Base-by-base conservation (phyloP, 2,888 invertebrate species). In the Amiota minor region DNA sequence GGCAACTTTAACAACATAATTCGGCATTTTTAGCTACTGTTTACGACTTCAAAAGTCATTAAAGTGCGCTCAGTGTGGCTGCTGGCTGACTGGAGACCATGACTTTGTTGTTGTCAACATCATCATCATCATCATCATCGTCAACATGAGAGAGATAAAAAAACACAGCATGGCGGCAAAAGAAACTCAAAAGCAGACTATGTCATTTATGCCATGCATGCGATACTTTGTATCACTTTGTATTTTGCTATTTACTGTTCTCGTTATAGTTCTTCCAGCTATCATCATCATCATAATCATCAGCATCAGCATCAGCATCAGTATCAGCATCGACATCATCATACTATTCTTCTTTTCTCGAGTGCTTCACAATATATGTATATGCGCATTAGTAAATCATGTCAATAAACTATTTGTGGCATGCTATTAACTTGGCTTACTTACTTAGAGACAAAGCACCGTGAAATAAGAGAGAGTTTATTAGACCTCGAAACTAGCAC, bases 351-450 rank as follows among this genome's bases (percentile, higher is more conserved):
- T 35, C 35, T 35, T 35, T 35, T 35, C 35, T 35, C 6, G 35
- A 35, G 35, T 35, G 6, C 35, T 35, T 35, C 35, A 35, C 35
- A 35, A 35, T 35, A 35, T 35, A 35, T 35, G 62, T 35, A 35
- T 35, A 35, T 35, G 62, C 16, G 20, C 11, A 47, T 35, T 49
- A 67, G 49, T 67, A 67, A 67, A 67, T 67, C 65, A 49, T 18
- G 65, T 67, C 49, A 67, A 67, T 67, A 67, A 67, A 67, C 49
- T 67, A 49, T 49, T 67, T 49, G 49, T 50, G 49, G 49, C 23
- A 67, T 49, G 20, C 65, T 49, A 67, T 67, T 47, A 67, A 67
- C 49, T 67, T 47, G 12, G 47, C 49, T 49, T 67, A 49, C 65
- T 49, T 49, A 49, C 12, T 9, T n/a, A 23, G 23, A 61, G 61